Evolutionary conservation across 2,888 invertebrate genomes (phyloP).

Genomic region (Aproaerema taeniolella): DNA sequence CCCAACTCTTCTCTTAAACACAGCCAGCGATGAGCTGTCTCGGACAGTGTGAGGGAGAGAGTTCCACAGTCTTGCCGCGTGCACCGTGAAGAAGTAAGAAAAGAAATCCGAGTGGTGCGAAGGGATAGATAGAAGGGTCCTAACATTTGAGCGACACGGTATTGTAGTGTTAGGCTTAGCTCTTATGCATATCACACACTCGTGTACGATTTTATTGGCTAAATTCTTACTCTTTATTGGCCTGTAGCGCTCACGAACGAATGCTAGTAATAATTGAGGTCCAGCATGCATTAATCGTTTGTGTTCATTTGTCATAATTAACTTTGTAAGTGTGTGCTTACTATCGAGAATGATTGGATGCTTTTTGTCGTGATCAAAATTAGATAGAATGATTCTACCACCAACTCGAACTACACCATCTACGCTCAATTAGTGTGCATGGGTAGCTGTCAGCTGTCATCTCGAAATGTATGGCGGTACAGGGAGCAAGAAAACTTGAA

Average conservation of each 20-base stretch:
- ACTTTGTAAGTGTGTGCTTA: neutral
- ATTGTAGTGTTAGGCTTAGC: neutral
- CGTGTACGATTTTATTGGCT: neutral
- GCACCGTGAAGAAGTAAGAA: no score
- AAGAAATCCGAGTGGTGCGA: no score
- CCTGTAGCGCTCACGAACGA: neutral
- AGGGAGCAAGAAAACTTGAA: no score
- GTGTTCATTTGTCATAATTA: neutral
- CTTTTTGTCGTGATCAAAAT: neutral
- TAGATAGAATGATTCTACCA: neutral
- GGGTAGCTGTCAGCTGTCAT: no score
- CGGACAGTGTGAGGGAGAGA: no score
- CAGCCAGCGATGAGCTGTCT: no score
- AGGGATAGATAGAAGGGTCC: no score
- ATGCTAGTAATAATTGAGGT: neutral
- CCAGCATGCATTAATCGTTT: constrained; percentile 1
- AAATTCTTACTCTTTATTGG: neutral
- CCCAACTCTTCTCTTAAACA: no score
- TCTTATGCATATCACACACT: constrained; percentile 1
- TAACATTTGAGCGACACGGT: no score
- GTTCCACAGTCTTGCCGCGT: no score
- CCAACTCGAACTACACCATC: constrained; percentile 1
- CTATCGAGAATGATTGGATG: neutral
- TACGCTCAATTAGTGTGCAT: no score
- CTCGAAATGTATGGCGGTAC: no score